These are phyloP conservation scores for Sinocyclocheilus anshuiensis DNA, from an alignment of 2,113 vertebrate species.

Conservation along the genomic window DNA sequence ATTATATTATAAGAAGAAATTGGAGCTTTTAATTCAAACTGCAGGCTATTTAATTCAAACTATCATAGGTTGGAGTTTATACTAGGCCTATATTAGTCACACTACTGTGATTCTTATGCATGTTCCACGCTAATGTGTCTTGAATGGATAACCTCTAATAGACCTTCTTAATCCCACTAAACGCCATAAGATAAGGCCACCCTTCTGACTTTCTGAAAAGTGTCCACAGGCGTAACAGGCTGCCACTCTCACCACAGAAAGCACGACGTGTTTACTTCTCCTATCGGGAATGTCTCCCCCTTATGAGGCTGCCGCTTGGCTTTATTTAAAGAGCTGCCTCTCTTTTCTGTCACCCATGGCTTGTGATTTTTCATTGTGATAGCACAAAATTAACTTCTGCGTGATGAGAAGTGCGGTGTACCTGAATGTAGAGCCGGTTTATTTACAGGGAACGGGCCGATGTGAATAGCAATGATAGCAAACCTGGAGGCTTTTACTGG, in stretches of 20 bases:
- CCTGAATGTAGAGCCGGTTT: conserved; percentile 53
- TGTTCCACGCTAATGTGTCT: background rate
- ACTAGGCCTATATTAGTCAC: conserved; percentile 1
- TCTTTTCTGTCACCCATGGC: conserved; percentile 13
- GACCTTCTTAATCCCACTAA: conserved; percentile 13
- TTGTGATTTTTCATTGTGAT: conserved; percentile 63
- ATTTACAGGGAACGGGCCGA: conserved; percentile 24
- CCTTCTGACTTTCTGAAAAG: conserved; percentile 5
- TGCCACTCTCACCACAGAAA: background rate
- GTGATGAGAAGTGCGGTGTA: conserved; percentile 44
- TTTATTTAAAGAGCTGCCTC: conserved; percentile 36
- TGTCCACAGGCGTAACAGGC: conserved; percentile 2
- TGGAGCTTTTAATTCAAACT: background rate
- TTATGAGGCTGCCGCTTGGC: conserved; percentile 28
- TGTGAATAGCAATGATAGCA: conserved; percentile 55
- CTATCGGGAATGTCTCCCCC: conserved; percentile 25
- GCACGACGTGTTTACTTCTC: conserved; percentile 10
- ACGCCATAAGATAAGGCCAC: conserved; percentile 3
- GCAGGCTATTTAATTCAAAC: background rate
- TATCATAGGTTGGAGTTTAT: background rate
- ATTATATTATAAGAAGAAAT: background rate
- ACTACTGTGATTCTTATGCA: background rate
- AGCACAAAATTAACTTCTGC: conserved; percentile 60
- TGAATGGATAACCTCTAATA: conserved; percentile 10
- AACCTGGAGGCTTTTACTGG: background rate